Conservation (phyloP, 2,888 invertebrate species). For the Orthosia cruda region DNA sequence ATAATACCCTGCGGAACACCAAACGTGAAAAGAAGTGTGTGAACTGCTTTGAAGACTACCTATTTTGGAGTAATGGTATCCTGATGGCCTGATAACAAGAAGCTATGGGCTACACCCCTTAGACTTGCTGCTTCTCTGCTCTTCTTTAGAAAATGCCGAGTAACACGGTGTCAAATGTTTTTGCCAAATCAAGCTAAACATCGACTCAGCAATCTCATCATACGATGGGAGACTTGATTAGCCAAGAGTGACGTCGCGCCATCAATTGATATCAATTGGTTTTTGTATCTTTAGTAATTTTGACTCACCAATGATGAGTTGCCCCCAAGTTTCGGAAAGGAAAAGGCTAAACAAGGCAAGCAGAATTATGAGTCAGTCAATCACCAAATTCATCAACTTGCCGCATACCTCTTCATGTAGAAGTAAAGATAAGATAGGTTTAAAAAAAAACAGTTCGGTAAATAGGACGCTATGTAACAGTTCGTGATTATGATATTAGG, state of each 20-base stretch:
- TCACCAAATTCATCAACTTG: not conserved
- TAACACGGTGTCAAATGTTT: not conserved
- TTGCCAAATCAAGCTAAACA: not conserved
- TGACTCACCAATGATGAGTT: not conserved
- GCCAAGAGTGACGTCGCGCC: too few species aligned
- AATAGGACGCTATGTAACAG: not conserved
- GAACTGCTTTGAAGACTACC: not conserved
- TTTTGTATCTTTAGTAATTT: not conserved
- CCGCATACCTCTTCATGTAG: not conserved
- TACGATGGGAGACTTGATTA: too few species aligned
- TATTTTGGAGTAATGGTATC: not conserved
- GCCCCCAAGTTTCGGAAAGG: too few species aligned
- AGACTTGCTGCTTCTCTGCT: too few species aligned
- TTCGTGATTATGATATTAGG: not conserved
- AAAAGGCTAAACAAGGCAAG: too few species aligned
- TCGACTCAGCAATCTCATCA: too few species aligned
- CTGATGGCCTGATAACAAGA: not conserved
- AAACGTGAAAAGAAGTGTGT: not conserved
- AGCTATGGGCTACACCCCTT: not conserved
- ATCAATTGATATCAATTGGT: not conserved
- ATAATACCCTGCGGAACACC: not conserved
- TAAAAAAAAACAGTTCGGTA: too few species aligned
- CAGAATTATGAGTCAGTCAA: not conserved
- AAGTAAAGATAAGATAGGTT: not conserved
- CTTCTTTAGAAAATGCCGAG: not conserved